Base-by-base conservation (phyloP, 2,113 vertebrate species). In the Parus major region DNA sequence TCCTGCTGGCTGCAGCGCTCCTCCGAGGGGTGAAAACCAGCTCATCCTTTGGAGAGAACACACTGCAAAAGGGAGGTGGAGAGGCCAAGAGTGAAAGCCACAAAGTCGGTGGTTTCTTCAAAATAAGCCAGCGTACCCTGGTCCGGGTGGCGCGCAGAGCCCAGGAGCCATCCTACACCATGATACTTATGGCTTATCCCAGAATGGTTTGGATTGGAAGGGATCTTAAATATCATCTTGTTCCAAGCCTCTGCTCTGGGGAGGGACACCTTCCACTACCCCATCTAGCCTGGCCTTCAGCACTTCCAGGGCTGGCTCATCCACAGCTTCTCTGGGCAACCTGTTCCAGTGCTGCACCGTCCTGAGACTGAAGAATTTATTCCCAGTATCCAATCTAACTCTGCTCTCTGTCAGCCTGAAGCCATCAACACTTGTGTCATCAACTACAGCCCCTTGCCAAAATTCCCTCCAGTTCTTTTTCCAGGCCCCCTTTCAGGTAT, bases 141-240 rank as follows among this genome's bases (percentile, higher is more conserved):
- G 52, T 24, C 33, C 50, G 2, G 0, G 2, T 19, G 33, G 39
- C 0, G 0, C 23, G 42, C 41, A 68, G 50, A 63, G 25, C 22
- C 4, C 12, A 22, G 31, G 50, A 65, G 17, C 18, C 24, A 46
- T 42, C 68, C 72, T 33, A 24, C 23, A 41, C 28, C 28, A 72
- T 65, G 31, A 36, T 16, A 33, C 23, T 35, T 2, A 1, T 23
- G 33, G 25, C 4, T 83, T 57, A 16, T 61, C 35, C 35, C 17
- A 52, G 39, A 29, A 24, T 29, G n/a, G 24, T 28, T 83, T 70
- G 64, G 18, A 6, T 35, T 56, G 33, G 49, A 55, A 69, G 5
- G 17, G 22, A 49, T 42, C 15, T 42, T 36, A 16, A 35, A 49
- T 7, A 20, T 35, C 21, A 11, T 28, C 49, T 42, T 23, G 41